Evolutionary conservation across 2,888 invertebrate species (phyloP), one percentile per base, ranked within the genome.

Genomic region (Sycophila texana): DNA sequence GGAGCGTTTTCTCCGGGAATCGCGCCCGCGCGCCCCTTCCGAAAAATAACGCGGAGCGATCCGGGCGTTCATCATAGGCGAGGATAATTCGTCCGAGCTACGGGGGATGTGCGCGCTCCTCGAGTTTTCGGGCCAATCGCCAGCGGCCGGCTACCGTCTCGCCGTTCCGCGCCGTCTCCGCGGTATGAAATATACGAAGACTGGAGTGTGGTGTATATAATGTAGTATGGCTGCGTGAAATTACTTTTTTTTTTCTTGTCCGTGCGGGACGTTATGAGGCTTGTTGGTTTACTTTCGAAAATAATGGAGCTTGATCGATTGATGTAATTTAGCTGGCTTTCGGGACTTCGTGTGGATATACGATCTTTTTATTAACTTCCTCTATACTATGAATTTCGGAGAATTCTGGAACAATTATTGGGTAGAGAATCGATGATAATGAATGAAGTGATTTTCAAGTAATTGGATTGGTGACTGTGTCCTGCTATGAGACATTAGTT

Each of bases 11-110:
- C 58, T 61, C 39, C 47, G 58, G 70, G 26, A 51, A 4, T 5
- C 53, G 14, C 53, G 53, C 14, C 4, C 74, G 10, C 53, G 14
- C 53, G 53, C 14, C 4, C 74, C 74, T 71, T 82, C 78, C 39
- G 63, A 83, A 83, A 84, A 84, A 84, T 84, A 85, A 85, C 85
- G 84, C 84, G 82, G 83, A 84, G 83, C 84, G 82, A 70, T 71
- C 74, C 77, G 67, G 80, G 80, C 83, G 82, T 85, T 82, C 82
- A 84, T 85, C 84, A 84, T 82, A 80, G 76, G 66, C 55, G 71
- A 82, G 80, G 81, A 83, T 84, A 83, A 84, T 83, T 84, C 82
- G 81, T 78, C 79, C 81, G 58, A 81, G 75, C 81, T 61, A 61
- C 77, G 75, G 76, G 77, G 77, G 74, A 57, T 63, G 49, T 51